Conservation (phyloP, 2,888 invertebrate species). For the Lasioglossum morio region DNA sequence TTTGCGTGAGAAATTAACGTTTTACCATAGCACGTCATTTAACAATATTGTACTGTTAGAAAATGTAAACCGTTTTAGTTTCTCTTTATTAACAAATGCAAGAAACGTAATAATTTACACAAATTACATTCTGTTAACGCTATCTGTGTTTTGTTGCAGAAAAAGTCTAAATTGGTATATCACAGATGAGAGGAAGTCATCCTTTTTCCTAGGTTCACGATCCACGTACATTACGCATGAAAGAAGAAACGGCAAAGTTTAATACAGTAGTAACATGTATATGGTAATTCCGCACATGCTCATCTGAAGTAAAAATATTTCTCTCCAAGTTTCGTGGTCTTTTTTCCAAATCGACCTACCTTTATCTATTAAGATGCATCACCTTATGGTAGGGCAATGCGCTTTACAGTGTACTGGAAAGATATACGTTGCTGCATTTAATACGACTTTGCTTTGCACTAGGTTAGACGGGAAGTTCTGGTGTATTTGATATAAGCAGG, state of each 20-base stretch:
- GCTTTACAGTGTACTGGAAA: conserved; percentile 83
- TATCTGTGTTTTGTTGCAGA: conserved; percentile 74
- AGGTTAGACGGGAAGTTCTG: no score
- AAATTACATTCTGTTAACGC: conserved; percentile 27
- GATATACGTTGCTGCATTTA: neutral
- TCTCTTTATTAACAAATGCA: conserved; percentile 35
- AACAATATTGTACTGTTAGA: conserved; percentile 19
- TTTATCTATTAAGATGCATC: conserved; percentile 75
- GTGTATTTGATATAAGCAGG: no score
- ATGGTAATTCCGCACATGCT: conserved; percentile 56
- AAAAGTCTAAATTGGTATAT: conserved; percentile 69
- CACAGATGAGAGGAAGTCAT: conserved; percentile 68
- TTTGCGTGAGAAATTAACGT: conserved; percentile 5
- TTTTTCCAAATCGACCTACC: conserved; percentile 58
- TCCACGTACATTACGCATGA: conserved; percentile 19
- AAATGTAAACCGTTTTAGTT: conserved; percentile 26
- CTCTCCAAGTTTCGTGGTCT: conserved; percentile 47
- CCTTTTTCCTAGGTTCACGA: conserved; percentile 53
- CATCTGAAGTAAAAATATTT: conserved; percentile 69
- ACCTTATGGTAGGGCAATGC: conserved; percentile 79
- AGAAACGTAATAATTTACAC: conserved; percentile 30
- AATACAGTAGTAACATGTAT: conserved; percentile 68
- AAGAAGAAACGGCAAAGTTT: conserved; percentile 13
- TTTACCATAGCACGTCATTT: conserved; percentile 1
- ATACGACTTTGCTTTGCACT: neutral